A percentile compares a stretch with the other conserved stretches of the same genome.
These are phyloP conservation scores for Sphenopsis melanotis DNA, from an alignment of 2,797 vertebrate genomes.

Conservation along the genomic window DNA sequence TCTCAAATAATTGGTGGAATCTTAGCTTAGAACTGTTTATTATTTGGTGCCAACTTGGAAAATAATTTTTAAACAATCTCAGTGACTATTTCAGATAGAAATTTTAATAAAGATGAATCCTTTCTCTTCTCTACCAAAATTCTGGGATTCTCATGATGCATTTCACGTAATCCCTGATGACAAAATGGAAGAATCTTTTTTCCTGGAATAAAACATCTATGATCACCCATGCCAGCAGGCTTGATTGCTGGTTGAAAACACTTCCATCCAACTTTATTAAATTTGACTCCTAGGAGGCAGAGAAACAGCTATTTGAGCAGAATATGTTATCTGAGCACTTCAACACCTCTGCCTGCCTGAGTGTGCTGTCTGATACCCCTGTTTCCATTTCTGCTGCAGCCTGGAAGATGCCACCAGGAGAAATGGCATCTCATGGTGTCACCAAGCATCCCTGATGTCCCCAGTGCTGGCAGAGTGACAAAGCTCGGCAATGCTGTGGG, in stretches of 20 bases:
- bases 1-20: background rate
- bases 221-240: background rate
- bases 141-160: background rate
- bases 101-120: background rate
- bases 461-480: background rate
- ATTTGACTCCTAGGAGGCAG: background rate
- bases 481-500: background rate
- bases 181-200: background rate
- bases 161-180: background rate
- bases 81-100: background rate
- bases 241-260: background rate
- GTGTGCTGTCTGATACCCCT: background rate
- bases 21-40: background rate
- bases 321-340: background rate
- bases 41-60: background rate
- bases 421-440: background rate
- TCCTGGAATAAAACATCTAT: background rate
- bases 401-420: background rate
- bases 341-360: background rate
- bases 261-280: background rate
- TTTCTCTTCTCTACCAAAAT: background rate
- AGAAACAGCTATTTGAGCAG: background rate
- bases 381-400: background rate
- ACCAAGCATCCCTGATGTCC: accelerated
- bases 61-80: background rate